Evolutionary conservation across 2,888 invertebrate genomes (phyloP), one percentile per base, ranked within the genome.

Genomic region (Camptogramma bilineatum): DNA sequence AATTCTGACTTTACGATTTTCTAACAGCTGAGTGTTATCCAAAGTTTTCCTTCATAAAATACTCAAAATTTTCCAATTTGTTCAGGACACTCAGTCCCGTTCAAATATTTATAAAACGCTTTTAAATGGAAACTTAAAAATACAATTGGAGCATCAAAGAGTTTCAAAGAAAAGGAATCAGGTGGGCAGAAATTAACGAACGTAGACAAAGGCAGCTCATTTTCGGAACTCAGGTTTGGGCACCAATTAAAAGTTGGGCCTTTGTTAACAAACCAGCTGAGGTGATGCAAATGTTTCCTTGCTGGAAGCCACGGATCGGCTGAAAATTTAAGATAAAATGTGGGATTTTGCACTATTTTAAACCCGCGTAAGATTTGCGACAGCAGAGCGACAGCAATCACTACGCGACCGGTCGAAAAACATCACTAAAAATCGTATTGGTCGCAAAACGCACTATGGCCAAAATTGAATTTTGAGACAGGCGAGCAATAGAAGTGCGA

Each of bases 211-310:
- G 69, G 64, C 51, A 50, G 60, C 62, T 71, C 71, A 68, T 74
- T 71, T 70, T 73, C 73, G 62, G 77, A 79, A 76, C 82, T 80
- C 80, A 76, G 79, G 76, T 81, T 81, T 76, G 72, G 73, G 66
- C 73, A 66, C 77, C 80, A 80, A 82, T 82, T 82, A 80, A 82
- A 82, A 82, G 80, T 80, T 82, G 72, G 70, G 56, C 67, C 73
- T 76, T 75, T 78, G 81, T 70, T 67, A 73, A 71, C 73, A 74
- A 75, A 77, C 75, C 74, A 57, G 73, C 74, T 72, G 73, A 67
- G 75, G 73, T 71, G 77, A 72, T 73, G 54, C 54, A 56, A 71
- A 73, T 69, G 52, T 48, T 54, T 62, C 68, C 72, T 73, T 79
- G 72, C 10, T 54, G 16, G 9, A 47, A 10, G 19, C 10, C 42